Base-by-base conservation (phyloP, 2,113 vertebrate genomes). In the Anthoscopus minutus region DNA sequence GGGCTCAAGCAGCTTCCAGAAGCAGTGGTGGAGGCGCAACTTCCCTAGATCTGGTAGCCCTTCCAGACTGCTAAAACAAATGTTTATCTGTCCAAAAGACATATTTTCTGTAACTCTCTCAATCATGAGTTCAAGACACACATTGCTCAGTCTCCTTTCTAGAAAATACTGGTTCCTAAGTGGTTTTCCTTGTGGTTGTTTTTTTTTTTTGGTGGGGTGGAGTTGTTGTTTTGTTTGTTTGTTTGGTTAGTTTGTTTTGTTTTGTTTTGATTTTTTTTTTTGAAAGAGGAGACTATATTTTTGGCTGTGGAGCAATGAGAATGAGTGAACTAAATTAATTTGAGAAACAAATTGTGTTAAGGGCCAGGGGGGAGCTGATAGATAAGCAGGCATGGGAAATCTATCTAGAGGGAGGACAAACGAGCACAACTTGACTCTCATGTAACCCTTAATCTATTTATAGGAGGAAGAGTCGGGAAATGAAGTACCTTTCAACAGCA, bases 401-500 rank as follows among this genome's bases (percentile, higher is more conserved):
- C 95, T 95, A 96, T 97, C 88, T 83, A 67, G 54, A 81, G 74
- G 84, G 88, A 96, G 96, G 97, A 97, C 91, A 97, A 97, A 96
- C 24, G 73, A 97, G 93, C 88, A 92, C 77, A 90, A 94, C 79
- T 96, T 97, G 97, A 98, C 97, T 98, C 98, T 97, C 61, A 37
- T 81, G 86, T 92, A 96, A 98, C 97, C 97, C 97, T 97, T 94
- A 92, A 96, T 97, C 98, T 97, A 94, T 96, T 96, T 97, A 95
- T 92, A 96, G 95, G 95, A 95, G 92, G 96, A 97, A 96, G 93
- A 97, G 96, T 96, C 77, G 35, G 86, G 97, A 97, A 98, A 98
- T 97, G 90, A 97, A 98, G 95, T 97, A 97, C 92, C 97, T 98
- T 97, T 97, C 95, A 96, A 96, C 94, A 96, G 92, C 42, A 97